phyloP scores from a whole-genome alignment of 2,797 vertebrate species.

The Eremophila alpestris region DNA sequence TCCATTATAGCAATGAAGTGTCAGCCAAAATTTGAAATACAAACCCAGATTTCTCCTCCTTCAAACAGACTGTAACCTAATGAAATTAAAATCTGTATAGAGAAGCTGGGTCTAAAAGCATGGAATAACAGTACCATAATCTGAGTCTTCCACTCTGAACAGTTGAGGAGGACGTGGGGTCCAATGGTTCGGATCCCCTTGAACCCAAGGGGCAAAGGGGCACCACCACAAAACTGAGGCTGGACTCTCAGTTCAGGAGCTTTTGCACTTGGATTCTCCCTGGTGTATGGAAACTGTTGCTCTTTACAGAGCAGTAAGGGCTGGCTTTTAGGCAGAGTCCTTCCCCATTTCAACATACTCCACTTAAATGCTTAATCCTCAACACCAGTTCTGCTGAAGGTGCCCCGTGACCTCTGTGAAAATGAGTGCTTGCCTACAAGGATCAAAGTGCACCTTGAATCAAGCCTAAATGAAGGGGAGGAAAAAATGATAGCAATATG shows the following conservation, averaged over 20 bases:
- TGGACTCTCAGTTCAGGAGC: background rate
- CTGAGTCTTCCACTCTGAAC: background rate
- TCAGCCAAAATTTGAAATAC: background rate
- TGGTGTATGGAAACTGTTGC: background rate
- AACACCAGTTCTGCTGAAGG: background rate
- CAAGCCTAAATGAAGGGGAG: background rate
- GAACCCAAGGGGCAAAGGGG: background rate
- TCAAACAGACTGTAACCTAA: background rate
- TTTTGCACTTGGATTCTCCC: background rate
- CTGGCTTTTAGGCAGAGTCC: background rate
- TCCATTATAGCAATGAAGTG: background rate
- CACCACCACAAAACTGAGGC: background rate
- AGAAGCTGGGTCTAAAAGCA: background rate
- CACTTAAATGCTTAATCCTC: background rate
- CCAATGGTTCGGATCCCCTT: fast-evolving
- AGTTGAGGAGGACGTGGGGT: background rate
- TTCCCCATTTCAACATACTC: background rate
- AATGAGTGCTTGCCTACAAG: background rate
- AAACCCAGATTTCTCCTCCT: background rate
- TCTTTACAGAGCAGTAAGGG: background rate
- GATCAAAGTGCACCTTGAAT: background rate
- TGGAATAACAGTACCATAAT: background rate
- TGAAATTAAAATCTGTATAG: background rate
- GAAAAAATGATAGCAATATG: background rate
- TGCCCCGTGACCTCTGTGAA: background rate